Percentiles rank a stretch among this genome's conserved stretches.
phyloP scores from a whole-genome alignment of 2,113 vertebrate species.

The Procavia capensis region DNA sequence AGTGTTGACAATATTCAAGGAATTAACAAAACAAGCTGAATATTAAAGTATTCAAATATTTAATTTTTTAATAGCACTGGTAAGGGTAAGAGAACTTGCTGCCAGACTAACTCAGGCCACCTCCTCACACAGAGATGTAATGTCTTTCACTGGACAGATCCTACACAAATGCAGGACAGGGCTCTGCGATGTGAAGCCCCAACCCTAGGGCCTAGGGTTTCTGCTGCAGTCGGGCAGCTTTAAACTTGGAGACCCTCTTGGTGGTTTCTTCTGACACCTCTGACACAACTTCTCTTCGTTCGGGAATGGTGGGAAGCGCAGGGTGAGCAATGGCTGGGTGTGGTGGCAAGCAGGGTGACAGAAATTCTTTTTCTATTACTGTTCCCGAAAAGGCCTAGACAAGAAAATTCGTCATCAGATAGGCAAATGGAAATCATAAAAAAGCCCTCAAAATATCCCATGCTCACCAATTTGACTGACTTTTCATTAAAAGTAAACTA shows the following conservation, averaged over 20 bases:
- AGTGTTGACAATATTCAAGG: constrained; percentile 83
- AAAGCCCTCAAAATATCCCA: constrained; percentile 73
- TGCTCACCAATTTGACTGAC: constrained; percentile 73
- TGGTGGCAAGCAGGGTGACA: constrained; percentile 86
- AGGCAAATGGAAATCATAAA: constrained; percentile 72
- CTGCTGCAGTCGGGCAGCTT: constrained; percentile 94
- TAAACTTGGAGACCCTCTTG: constrained; percentile 94
- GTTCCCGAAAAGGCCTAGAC: constrained; percentile 97
- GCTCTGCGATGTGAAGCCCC: neutral
- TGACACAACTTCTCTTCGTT: constrained; percentile 92
- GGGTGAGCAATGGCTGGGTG: constrained; percentile 91
- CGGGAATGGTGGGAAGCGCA: constrained; percentile 94
- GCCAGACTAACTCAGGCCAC: constrained; percentile 64
- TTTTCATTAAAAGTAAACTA: constrained; percentile 83
- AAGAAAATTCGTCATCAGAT: constrained; percentile 75
- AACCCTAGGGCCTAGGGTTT: constrained; percentile 80
- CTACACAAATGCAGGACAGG: constrained; percentile 21
- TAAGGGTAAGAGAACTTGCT: constrained; percentile 57
- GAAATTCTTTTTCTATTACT: constrained; percentile 96
- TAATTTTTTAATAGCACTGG: constrained; percentile 73
- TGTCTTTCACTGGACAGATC: neutral
- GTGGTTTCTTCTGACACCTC: constrained; percentile 86
- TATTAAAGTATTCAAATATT: constrained; percentile 77
- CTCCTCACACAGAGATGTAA: constrained; percentile 43
- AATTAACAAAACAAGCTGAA: constrained; percentile 80